Percentiles rank a stretch among this genome's conserved stretches.
Conservation (phyloP, 2,888 invertebrate species). For the Allolobophora icterica region DNA sequence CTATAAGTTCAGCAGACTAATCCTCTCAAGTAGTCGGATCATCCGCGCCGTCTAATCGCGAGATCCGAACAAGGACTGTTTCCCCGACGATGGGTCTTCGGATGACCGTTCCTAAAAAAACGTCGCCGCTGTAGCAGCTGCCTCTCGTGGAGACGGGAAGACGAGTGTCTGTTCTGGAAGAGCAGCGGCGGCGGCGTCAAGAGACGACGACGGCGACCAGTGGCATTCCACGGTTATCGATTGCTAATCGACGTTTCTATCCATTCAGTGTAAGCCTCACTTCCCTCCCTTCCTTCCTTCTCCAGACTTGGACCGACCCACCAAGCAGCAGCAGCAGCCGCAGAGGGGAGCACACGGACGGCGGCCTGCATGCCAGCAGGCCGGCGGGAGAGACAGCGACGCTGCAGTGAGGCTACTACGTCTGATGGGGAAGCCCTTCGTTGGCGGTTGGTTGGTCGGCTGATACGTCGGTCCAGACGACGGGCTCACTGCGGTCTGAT, state of each 20-base stretch:
- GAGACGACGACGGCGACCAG: not conserved
- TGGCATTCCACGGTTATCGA: not conserved
- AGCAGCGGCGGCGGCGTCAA: not conserved
- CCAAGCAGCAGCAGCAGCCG: not conserved
- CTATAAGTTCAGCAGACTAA: not conserved
- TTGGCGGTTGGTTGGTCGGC: not conserved
- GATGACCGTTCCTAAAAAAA: not conserved
- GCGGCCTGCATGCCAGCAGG: not conserved
- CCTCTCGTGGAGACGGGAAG: not conserved
- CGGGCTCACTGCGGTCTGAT: not conserved
- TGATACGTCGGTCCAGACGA: not conserved
- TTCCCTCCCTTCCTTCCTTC: too few relatives aligned
- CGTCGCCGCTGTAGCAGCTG: not conserved
- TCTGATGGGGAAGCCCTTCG: not conserved
- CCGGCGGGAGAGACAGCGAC: not conserved
- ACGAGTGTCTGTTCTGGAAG: too few relatives aligned
- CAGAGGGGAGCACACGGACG: too few relatives aligned
- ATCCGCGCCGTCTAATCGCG: not conserved
- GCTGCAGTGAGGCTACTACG: not conserved
- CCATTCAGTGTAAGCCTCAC: not conserved
- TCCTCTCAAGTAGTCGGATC: not conserved
- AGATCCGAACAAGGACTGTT: not conserved
- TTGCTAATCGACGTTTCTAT: not conserved
- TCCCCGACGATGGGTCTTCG: not conserved
- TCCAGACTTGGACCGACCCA: slow-evolving; percentile 3